These are phyloP conservation scores for Sialis fuliginosa DNA, from an alignment of 2,888 invertebrate species.

Conservation along the genomic window DNA sequence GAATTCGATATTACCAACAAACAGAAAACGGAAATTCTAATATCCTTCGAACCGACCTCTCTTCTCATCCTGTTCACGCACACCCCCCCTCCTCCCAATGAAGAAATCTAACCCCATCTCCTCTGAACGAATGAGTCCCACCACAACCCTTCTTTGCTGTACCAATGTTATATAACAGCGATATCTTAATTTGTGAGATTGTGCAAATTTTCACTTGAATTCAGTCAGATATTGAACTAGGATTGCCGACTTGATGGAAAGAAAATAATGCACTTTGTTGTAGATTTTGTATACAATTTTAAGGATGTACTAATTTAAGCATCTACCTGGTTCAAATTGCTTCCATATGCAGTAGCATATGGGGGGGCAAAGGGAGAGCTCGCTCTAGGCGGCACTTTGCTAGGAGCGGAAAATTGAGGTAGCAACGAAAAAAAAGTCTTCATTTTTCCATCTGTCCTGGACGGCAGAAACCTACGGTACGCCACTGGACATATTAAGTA, in stretches of 20 bases:
- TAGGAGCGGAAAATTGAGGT: no score
- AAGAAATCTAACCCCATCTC: no score
- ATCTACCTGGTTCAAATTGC: no score
- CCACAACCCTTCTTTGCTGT: constrained; percentile 21
- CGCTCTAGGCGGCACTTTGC: no score
- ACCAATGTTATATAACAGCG: constrained; percentile 13
- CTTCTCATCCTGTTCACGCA: background rate
- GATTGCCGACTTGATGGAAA: background rate
- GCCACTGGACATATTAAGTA: no score
- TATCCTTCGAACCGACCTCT: constrained; percentile 3
- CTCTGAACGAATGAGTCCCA: constrained; percentile 10
- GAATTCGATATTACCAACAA: constrained; percentile 4
- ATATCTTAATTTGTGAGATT: constrained; percentile 7
- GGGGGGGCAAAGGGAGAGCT: no score
- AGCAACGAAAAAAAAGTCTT: no score
- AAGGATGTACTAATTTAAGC: no score
- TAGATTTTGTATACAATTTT: no score
- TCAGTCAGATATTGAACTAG: background rate
- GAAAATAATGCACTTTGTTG: background rate
- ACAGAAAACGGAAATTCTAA: constrained; percentile 6
- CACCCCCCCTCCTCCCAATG: background rate
- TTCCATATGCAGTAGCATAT: no score
- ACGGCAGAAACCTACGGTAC: no score
- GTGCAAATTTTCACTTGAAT: constrained; percentile 6
- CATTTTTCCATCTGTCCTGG: no score